These are phyloP conservation scores for Thaumatotibia leucotreta DNA, from an alignment of 1,140 invertebrate species.

Conservation along the genomic window DNA sequence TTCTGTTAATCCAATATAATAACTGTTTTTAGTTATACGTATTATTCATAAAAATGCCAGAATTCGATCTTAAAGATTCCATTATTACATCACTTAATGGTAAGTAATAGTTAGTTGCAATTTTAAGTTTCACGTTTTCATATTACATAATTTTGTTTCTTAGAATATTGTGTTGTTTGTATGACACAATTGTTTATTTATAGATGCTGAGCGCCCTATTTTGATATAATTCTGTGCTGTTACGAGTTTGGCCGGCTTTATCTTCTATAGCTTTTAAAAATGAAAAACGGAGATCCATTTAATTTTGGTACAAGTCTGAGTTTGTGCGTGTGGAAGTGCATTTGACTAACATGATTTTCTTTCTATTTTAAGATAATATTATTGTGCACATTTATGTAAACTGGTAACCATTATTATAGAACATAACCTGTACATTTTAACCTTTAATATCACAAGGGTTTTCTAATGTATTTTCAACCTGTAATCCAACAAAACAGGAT, in stretches of 20 bases:
- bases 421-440: neutral
- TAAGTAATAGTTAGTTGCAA: slow-evolving; percentile 29
- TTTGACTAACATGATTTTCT: neutral
- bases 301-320: slow-evolving; percentile 27
- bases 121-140: slow-evolving; percentile 27
- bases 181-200: slow-evolving; percentile 64
- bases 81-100: slow-evolving; percentile 61
- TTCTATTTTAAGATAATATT: neutral
- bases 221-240: slow-evolving; percentile 27
- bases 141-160: slow-evolving; percentile 65
- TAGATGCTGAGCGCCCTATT: slow-evolving; percentile 50
- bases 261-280: slow-evolving; percentile 14
- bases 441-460: neutral
- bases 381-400: neutral
- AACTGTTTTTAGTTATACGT: slow-evolving; percentile 11
- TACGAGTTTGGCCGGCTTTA: slow-evolving; percentile 23
- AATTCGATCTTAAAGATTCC: slow-evolving; percentile 53
- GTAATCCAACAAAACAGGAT: neutral
- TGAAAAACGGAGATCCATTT: slow-evolving; percentile 25
- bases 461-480: neutral
- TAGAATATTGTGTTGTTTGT: slow-evolving; percentile 42
- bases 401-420: neutral
- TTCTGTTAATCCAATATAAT: neutral
- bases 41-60: slow-evolving; percentile 45
- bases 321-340: neutral